These are phyloP conservation scores for Megaceryle alcyon DNA, from an alignment of 2,797 vertebrate genomes.

Conservation along the genomic window DNA sequence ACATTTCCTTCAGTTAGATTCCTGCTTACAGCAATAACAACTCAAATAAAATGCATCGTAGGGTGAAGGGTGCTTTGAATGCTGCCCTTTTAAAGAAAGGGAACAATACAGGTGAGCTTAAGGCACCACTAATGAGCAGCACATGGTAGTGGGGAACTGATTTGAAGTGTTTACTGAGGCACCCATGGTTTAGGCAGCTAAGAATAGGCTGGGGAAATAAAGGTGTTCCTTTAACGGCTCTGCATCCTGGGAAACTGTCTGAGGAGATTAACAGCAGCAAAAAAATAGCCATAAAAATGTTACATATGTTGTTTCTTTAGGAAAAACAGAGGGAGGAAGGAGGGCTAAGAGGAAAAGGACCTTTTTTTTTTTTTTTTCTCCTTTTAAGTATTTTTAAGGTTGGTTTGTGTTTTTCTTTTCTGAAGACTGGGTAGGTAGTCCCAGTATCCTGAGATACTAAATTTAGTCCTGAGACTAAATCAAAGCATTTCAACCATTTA, in stretches of 20 bases:
- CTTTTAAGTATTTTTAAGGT: not conserved
- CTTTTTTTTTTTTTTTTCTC: not conserved
- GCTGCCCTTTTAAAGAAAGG: conserved; percentile 19
- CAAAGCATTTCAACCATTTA: conserved; percentile 33
- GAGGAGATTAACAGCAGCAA: not conserved
- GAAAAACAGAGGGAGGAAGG: not conserved
- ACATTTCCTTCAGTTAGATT: conserved; percentile 27
- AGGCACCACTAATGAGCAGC: conserved; percentile 56
- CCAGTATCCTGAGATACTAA: not conserved
- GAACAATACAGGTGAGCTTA: conserved; percentile 39
- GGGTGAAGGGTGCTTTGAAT: conserved; percentile 34
- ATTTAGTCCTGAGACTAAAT: not conserved
- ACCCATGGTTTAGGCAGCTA: not conserved
- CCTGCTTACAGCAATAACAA: conserved; percentile 47
- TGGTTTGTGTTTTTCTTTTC: not conserved
- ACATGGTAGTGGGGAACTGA: conserved; percentile 37
- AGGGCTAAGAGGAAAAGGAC: not conserved
- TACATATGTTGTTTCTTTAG: not conserved
- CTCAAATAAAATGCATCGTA: conserved; percentile 45
- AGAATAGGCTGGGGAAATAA: not conserved
- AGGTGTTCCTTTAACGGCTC: not conserved
- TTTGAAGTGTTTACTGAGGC: not conserved
- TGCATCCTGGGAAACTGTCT: not conserved
- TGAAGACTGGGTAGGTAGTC: not conserved
- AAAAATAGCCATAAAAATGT: not conserved